Conservation (phyloP, 2,113 vertebrate species). For the Ivindomyrus marchei region DNA sequence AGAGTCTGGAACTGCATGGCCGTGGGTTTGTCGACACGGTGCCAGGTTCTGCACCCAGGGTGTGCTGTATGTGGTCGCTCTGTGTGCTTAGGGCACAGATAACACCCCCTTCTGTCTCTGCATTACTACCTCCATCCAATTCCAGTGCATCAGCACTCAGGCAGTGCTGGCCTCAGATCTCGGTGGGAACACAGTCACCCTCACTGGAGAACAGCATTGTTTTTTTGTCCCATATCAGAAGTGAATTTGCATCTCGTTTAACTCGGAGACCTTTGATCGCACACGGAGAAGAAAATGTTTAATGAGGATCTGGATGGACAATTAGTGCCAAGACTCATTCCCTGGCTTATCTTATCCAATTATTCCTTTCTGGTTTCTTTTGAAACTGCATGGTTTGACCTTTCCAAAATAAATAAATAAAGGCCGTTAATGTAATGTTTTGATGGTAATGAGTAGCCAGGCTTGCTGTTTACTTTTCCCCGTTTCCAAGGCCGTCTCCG, state of each 20-base stretch:
- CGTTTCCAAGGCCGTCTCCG: not conserved
- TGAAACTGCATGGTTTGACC: not conserved
- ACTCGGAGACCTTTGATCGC: not conserved
- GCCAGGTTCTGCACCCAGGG: not conserved
- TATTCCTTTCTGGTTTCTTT: not conserved
- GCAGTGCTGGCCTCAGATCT: not conserved
- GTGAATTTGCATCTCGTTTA: not conserved
- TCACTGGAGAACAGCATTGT: not conserved
- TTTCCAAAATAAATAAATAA: constrained; percentile 9
- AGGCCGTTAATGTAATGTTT: not conserved
- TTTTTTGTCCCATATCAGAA: not conserved
- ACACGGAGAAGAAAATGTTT: not conserved
- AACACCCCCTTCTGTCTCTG: not conserved
- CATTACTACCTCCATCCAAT: not conserved
- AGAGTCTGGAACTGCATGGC: not conserved
- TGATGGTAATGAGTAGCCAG: constrained; percentile 9
- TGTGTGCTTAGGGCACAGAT: not conserved
- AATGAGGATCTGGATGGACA: not conserved
- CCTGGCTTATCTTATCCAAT: not conserved
- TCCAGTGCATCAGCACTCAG: not conserved
- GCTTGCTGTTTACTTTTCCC: not conserved
- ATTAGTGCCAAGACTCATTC: not conserved
- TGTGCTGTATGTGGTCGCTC: not conserved
- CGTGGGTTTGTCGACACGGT: not conserved
- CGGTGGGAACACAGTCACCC: not conserved